These are phyloP conservation scores for Callopanchax toddi DNA, from an alignment of 2,113 vertebrate genomes.

Conservation along the genomic window DNA sequence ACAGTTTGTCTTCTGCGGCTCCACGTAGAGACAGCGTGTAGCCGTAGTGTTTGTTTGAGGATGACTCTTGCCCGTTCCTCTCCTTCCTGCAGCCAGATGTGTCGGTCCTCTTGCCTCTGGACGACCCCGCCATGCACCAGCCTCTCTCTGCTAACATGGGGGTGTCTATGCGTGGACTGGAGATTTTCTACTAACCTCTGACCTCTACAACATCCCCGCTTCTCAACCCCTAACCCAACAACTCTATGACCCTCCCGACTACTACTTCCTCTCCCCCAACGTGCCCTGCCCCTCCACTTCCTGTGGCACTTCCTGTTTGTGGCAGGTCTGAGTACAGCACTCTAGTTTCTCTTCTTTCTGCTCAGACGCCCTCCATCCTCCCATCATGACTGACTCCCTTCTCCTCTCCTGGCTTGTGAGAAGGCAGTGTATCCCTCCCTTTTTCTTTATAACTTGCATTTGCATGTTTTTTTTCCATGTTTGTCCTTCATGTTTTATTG, in stretches of 20 bases:
- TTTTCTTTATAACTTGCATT: conserved; percentile 51
- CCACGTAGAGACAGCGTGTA: conserved; percentile 24
- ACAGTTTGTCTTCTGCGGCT: conserved; percentile 20
- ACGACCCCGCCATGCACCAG: conserved; percentile 83
- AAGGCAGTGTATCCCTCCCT: conserved; percentile 72
- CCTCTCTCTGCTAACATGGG: conserved; percentile 85
- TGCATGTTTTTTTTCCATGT: conserved; percentile 52
- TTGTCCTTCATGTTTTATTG: conserved; percentile 41
- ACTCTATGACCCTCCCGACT: conserved; percentile 66
- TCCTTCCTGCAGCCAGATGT: conserved; percentile 82
- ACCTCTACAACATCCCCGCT: conserved; percentile 68
- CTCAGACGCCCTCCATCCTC: conserved; percentile 64
- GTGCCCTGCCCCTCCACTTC: conserved; percentile 69
- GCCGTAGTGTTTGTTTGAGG: conserved; percentile 52
- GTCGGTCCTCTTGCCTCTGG: conserved; percentile 84
- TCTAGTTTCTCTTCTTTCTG: conserved; percentile 59
- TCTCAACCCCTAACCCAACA: conserved; percentile 62
- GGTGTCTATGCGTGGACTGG: conserved; percentile 83
- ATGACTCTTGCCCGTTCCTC: conserved; percentile 78
- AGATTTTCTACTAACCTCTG: conserved; percentile 86
- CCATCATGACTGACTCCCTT: conserved; percentile 37
- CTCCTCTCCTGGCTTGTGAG: conserved; percentile 67
- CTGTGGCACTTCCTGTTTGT: conserved; percentile 78
- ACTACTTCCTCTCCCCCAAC: conserved; percentile 69
- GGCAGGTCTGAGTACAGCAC: conserved; percentile 79